These are phyloP conservation scores for Oryzias celebensis DNA, from an alignment of 2,113 vertebrate genomes.

Conservation along the genomic window DNA sequence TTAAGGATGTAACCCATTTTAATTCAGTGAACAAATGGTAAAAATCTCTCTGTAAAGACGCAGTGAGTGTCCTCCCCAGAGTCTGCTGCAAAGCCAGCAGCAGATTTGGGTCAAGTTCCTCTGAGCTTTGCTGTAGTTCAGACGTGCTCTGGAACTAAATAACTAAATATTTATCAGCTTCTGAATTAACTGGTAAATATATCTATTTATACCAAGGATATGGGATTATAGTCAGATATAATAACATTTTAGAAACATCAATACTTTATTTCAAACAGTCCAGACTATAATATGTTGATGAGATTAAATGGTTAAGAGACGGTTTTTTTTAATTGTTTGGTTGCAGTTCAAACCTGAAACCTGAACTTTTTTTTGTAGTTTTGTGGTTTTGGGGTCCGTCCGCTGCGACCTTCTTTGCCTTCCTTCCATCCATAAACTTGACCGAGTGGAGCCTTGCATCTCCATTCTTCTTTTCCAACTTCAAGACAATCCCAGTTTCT, in stretches of 20 bases:
- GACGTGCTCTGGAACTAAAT: background rate
- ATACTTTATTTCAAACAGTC: too few relatives aligned
- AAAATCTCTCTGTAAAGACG: background rate
- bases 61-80: constrained; percentile 36
- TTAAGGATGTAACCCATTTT: constrained; percentile 34
- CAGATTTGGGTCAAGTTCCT: constrained; percentile 55
- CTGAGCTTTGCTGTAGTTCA: constrained; percentile 15
- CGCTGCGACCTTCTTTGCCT: constrained; percentile 69
- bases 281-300: too few relatives aligned
- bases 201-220: background rate
- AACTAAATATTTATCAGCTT: too few relatives aligned
- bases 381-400: constrained; percentile 79
- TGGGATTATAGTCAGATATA: too few relatives aligned
- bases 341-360: background rate
- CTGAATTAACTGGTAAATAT: too few relatives aligned
- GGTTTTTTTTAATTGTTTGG: background rate
- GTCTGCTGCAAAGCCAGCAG: constrained; percentile 31
- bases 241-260: too few relatives aligned
- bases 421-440: constrained; percentile 80
- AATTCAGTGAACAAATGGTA: constrained; percentile 5
- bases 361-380: constrained; percentile 65
- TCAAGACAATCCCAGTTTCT: constrained; percentile 42
- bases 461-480: constrained; percentile 41
- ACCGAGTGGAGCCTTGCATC: constrained; percentile 59
- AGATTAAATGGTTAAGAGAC: too few relatives aligned